Evolutionary conservation across 2,888 invertebrate genomes (phyloP).

Genomic region (Hyalella azteca): DNA sequence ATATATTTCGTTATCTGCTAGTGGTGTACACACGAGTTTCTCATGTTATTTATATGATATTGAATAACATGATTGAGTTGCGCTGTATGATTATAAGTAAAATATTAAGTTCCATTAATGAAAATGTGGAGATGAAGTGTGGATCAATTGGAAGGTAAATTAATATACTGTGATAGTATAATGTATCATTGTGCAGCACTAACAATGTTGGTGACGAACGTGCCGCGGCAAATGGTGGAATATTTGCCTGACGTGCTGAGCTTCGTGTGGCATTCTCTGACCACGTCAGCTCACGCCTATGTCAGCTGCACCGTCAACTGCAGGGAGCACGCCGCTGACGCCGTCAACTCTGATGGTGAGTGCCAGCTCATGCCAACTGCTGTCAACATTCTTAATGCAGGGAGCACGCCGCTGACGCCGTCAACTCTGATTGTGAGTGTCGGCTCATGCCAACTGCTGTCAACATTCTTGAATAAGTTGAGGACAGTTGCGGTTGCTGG

Average conservation of each 20-base stretch:
- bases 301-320: constrained; percentile 71
- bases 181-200: constrained; percentile 66
- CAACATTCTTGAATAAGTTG: no score
- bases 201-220: constrained; percentile 70
- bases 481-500: no score
- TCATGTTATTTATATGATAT: no score
- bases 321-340: constrained; percentile 67
- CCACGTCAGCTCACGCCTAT: constrained; percentile 72
- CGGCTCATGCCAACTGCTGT: background rate
- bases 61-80: no score
- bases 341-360: constrained; percentile 71
- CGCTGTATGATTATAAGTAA: no score
- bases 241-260: constrained; percentile 71
- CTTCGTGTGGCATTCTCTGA: constrained; percentile 74
- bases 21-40: no score
- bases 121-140: no score
- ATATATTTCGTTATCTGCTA: no score
- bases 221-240: constrained; percentile 70
- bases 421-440: constrained; percentile 70
- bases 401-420: constrained; percentile 67
- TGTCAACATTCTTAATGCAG: constrained; percentile 60
- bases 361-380: background rate
- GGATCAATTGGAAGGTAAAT: no score
- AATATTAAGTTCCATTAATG: no score
- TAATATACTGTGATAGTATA: no score